A percentile compares a stretch with the other conserved stretches of the same genome.
phyloP scores from a whole-genome alignment of 2,113 vertebrate species.

The Gobius niger region DNA sequence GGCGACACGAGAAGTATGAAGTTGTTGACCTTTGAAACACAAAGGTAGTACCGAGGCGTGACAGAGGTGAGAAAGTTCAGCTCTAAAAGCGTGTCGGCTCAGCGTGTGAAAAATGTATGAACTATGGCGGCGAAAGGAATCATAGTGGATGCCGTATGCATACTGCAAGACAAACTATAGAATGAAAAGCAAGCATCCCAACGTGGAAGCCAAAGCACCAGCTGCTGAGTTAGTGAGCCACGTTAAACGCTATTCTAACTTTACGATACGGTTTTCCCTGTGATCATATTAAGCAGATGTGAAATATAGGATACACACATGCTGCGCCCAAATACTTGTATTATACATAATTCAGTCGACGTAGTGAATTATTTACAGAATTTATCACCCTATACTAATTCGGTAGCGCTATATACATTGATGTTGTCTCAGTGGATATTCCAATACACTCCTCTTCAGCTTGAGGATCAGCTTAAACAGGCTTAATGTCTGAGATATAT shows the following conservation, averaged over 20 bases:
- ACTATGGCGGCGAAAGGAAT: background rate
- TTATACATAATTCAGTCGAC: background rate
- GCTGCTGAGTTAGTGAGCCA: background rate
- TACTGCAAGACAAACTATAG: background rate
- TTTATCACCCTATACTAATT: background rate
- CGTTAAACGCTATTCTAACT: background rate
- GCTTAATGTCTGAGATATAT: background rate
- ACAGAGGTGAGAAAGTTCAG: background rate
- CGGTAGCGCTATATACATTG: background rate
- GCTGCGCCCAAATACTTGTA: background rate
- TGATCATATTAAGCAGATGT: background rate
- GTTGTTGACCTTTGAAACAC: background rate
- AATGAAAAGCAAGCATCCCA: background rate
- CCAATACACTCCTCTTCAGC: background rate
- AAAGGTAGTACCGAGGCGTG: background rate
- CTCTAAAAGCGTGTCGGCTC: background rate
- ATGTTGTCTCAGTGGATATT: background rate
- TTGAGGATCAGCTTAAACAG: background rate
- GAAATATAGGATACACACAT: background rate
- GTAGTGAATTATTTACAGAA: background rate
- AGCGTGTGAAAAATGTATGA: background rate
- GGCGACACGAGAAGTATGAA: background rate
- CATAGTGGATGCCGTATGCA: background rate
- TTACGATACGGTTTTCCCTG: background rate
- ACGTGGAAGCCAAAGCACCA: background rate